phyloP scores from a whole-genome alignment of 2,797 vertebrate species.

The Dallia pectoralis region DNA sequence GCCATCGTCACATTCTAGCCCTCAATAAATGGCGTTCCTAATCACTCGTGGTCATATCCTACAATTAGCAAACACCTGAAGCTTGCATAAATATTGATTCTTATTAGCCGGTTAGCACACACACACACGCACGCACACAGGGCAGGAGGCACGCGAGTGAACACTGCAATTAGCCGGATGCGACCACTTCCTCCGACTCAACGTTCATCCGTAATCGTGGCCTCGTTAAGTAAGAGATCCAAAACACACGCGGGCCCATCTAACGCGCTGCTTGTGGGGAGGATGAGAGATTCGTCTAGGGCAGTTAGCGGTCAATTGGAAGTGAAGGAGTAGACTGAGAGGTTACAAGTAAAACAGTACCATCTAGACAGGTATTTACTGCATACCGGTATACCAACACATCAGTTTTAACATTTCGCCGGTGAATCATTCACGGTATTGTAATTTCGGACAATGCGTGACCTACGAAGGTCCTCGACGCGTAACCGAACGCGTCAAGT shows the following conservation, averaged over 20 bases:
- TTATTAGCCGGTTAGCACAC: conserved; percentile 27
- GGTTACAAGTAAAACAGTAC: not conserved
- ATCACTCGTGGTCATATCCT: conserved; percentile 31
- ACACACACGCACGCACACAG: conserved; percentile 34
- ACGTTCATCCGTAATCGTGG: conserved; percentile 35
- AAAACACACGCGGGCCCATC: not conserved
- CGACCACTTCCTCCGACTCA: conserved; percentile 25
- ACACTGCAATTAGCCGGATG: conserved; percentile 2
- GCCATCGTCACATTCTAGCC: conserved; percentile 35
- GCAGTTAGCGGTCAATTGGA: conserved; percentile 10
- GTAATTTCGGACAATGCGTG: not conserved
- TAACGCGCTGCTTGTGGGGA: not conserved
- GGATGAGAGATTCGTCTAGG: not conserved
- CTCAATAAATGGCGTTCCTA: conserved; percentile 32
- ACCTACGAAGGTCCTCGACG: not conserved
- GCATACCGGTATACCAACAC: not conserved
- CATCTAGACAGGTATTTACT: not conserved
- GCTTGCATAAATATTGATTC: conserved; percentile 55
- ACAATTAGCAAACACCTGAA: conserved; percentile 43
- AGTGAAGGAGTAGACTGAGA: not conserved
- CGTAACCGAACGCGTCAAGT: not conserved
- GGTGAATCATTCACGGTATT: not conserved
- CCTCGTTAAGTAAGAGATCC: conserved; percentile 1
- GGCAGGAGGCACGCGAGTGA: conserved; percentile 17
- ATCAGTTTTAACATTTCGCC: not conserved